A percentile compares a stretch with the other conserved stretches of the same genome.
phyloP scores from a whole-genome alignment of 2,797 vertebrate species.

The Arvicola amphibius region DNA sequence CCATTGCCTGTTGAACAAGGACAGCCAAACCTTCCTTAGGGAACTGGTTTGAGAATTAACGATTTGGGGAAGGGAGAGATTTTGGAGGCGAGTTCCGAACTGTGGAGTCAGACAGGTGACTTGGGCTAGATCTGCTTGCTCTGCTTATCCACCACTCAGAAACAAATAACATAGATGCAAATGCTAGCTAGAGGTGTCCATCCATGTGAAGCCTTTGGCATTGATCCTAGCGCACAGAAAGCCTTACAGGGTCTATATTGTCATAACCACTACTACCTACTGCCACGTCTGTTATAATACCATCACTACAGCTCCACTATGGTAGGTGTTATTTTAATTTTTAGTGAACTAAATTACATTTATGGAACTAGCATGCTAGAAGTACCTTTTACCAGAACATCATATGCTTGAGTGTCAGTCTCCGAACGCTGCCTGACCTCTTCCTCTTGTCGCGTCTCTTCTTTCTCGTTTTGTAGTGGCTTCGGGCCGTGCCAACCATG shows the following conservation, averaged over 20 bases:
- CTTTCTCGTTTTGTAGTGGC: background rate
- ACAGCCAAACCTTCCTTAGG: background rate
- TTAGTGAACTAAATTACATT: conserved; percentile 16
- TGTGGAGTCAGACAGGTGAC: background rate
- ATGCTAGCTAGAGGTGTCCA: background rate
- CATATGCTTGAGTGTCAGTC: background rate
- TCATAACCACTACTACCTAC: background rate
- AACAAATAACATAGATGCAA: background rate
- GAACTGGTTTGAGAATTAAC: background rate
- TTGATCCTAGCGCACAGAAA: background rate
- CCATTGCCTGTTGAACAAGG: background rate
- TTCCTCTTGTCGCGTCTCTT: background rate
- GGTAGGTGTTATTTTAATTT: background rate
- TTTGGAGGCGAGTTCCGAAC: background rate
- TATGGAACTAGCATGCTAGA: background rate
- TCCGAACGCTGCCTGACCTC: background rate
- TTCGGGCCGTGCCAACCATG: conserved; percentile 18
- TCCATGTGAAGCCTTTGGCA: background rate
- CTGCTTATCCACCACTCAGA: background rate
- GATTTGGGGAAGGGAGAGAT: background rate
- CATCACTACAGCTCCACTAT: background rate
- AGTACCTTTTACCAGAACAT: background rate
- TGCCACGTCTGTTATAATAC: background rate
- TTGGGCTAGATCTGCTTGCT: background rate
- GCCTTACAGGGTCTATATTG: background rate